Conservation (phyloP, 2,888 invertebrate species). For the Dryocosmus kuriphilus region DNA sequence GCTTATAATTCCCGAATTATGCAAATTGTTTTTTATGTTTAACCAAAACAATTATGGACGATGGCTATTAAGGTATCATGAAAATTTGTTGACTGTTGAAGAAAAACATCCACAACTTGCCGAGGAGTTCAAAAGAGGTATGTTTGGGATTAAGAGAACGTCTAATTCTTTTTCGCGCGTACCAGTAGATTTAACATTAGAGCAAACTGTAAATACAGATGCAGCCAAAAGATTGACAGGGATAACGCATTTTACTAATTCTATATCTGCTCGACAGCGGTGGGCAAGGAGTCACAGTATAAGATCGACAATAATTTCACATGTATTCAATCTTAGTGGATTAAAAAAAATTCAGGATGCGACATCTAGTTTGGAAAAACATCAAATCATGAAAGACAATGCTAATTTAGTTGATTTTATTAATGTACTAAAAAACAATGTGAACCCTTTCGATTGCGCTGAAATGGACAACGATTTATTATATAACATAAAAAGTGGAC, state of each 20-base stretch:
- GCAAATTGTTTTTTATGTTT: constrained; percentile 55
- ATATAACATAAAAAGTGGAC: too few relatives aligned
- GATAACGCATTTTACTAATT: constrained; percentile 47
- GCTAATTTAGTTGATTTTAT: too few relatives aligned
- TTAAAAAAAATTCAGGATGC: too few relatives aligned
- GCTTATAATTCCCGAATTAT: constrained; percentile 53
- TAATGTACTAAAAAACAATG: too few relatives aligned
- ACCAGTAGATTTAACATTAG: too few relatives aligned
- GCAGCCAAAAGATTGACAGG: constrained; percentile 49
- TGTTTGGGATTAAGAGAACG: constrained; percentile 64
- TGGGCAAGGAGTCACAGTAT: too few relatives aligned
- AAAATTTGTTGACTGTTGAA: constrained; percentile 63
- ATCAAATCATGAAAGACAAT: too few relatives aligned
- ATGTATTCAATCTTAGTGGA: too few relatives aligned
- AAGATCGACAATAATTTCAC: too few relatives aligned
- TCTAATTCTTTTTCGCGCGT: constrained; percentile 64
- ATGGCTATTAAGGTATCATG: constrained; percentile 62
- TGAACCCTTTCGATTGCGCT: too few relatives aligned
- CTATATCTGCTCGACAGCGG: constrained; percentile 38
- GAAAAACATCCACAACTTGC: constrained; percentile 64
- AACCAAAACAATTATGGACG: constrained; percentile 63
- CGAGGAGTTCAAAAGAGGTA: constrained; percentile 58
- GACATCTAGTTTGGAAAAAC: too few relatives aligned
- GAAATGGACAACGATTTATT: too few relatives aligned
- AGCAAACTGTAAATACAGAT: constrained; percentile 51